Evolutionary conservation across 2,113 vertebrate genomes (phyloP).

Genomic region (Labeo catla): DNA sequence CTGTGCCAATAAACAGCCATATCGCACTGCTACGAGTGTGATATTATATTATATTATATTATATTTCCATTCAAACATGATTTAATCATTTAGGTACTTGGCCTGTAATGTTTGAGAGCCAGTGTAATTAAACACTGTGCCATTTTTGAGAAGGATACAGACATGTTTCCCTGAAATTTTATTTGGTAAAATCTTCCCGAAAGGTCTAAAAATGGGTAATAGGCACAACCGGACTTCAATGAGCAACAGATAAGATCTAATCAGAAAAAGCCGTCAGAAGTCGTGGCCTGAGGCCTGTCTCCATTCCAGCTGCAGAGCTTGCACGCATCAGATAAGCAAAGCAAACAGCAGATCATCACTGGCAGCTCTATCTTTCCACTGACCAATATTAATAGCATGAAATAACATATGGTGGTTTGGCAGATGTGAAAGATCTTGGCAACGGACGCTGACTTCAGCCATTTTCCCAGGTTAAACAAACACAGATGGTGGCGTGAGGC

Average conservation of each 20-base stretch:
- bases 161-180: neutral
- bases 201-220: conserved; percentile 13
- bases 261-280: conserved; percentile 25
- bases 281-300: conserved; percentile 14
- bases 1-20: too few species aligned
- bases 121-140: neutral
- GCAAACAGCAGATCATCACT: conserved; percentile 70
- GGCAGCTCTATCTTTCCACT: conserved; percentile 62
- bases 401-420: conserved; percentile 64
- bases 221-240: neutral
- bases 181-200: neutral
- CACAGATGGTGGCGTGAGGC: conserved; percentile 55
- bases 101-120: neutral
- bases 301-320: conserved; percentile 33
- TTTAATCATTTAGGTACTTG: neutral
- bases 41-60: neutral
- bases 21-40: too few species aligned
- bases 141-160: neutral
- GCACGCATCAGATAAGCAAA: conserved; percentile 68
- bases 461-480: conserved; percentile 74
- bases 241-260: conserved; percentile 19
- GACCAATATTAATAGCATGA: conserved; percentile 65
- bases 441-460: conserved; percentile 60
- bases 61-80: neutral
- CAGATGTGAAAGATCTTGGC: conserved; percentile 60